Evolutionary conservation across 2,888 invertebrate species (phyloP).

Genomic region (Emmelina monodactyla): DNA sequence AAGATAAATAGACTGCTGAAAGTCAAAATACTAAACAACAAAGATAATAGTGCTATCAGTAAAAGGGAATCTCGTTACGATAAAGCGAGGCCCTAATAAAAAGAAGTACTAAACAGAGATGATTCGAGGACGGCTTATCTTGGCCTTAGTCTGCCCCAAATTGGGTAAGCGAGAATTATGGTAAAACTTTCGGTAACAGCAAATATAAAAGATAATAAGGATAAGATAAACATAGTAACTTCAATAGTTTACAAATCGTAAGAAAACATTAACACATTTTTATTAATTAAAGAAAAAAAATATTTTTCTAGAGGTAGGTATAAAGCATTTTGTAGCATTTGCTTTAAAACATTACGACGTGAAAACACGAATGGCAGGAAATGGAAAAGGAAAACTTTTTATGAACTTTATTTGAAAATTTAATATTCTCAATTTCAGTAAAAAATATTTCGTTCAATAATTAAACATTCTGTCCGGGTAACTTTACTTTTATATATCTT

Average conservation of each 20-base stretch:
- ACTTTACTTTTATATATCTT: no score
- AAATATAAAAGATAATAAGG: constrained; percentile 52
- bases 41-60: constrained; percentile 37
- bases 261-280: no score
- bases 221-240: constrained; percentile 51
- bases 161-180: constrained; percentile 57
- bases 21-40: constrained; percentile 28
- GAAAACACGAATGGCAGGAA: constrained; percentile 54
- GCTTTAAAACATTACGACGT: no score
- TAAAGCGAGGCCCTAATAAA: constrained; percentile 35
- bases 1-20: no score
- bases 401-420: no score
- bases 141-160: constrained; percentile 47
- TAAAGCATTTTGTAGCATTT: no score
- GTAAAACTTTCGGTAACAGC: constrained; percentile 46
- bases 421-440: no score
- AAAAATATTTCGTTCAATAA: no score
- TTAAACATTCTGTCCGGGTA: no score
- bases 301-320: no score
- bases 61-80: constrained; percentile 28
- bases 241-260: no score
- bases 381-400: constrained; percentile 66
- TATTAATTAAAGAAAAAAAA: no score
- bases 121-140: constrained; percentile 53
- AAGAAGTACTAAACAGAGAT: constrained; percentile 43